Base-by-base conservation (phyloP, 2,888 invertebrate species). In the Cremastinae sp. region DNA sequence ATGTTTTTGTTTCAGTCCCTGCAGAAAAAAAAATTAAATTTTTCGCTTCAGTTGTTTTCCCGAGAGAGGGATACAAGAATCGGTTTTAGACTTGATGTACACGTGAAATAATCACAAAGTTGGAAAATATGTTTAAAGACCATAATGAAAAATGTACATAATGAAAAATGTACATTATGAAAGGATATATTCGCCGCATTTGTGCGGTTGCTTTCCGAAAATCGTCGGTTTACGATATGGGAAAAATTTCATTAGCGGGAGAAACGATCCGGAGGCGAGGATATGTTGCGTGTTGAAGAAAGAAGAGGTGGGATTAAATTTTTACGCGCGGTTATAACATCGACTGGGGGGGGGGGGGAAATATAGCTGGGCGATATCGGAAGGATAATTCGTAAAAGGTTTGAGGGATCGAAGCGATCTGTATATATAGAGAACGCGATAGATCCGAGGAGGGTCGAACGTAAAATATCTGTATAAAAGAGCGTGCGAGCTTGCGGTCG, bases 361-460 rank as follows among this genome's bases (percentile, higher is more conserved):
- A 69, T 22, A 43, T 45, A 22, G 47, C 41, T 20, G 41, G 45
- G 53, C 45, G 56, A 69, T 58, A 43, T 38, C 68, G 20, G 16
- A 43, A 61, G 61, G 53, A 68, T 71, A 59, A 54, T 10, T 41
- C 56, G 41, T 62, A 71, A 71, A 66, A 65, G 54, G 56, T 56
- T 71, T 51, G 38, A 62, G 8, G 34, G 43, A 49, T 41, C 47
- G 54, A 66, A 14, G 16, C 49, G 43, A 64, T 74, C 61, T 56
- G 47, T 49, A 61, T 59, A 34, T 16, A 36, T 69, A 58, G 43
- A 10, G 47, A 36, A 20, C 12, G 14, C 18, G 18, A 54, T 43
- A 61, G 4, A 34, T 43, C 28, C 34, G 43, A 62, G 41, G 36
- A 18, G n/a, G 20, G 9, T 47, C 14, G 41, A 34, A 51, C 38